These are phyloP conservation scores for Melanotaenia trifasciata DNA, from an alignment of 2,797 vertebrate species.

Conservation along the genomic window DNA sequence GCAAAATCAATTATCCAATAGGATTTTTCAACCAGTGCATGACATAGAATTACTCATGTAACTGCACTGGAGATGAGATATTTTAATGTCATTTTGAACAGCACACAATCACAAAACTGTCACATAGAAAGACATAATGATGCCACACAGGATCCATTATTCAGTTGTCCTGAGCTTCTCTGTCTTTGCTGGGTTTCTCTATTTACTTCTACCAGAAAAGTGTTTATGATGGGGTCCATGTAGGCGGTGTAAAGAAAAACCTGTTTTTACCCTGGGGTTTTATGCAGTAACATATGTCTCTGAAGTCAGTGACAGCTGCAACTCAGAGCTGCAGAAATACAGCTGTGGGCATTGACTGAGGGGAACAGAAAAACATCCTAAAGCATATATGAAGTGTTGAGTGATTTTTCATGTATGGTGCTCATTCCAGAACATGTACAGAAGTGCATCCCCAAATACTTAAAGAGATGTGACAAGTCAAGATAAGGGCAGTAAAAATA, in stretches of 20 bases:
- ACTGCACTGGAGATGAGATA: background rate
- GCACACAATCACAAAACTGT: background rate
- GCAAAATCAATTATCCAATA: background rate
- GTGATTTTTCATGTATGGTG: constrained; percentile 38
- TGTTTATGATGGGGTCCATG: background rate
- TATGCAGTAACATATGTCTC: constrained; percentile 43
- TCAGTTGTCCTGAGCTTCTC: background rate
- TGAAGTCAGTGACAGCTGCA: constrained; percentile 67
- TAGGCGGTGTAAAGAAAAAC: background rate
- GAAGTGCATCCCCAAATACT: constrained; percentile 35
- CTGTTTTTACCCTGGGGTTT: constrained; percentile 55
- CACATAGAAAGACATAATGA: background rate
- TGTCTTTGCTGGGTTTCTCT: background rate
- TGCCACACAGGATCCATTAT: background rate
- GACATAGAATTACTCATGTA: background rate
- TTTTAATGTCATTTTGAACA: background rate
- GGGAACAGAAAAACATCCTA: constrained; percentile 44
- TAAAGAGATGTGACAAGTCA: constrained; percentile 26
- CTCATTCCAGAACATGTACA: constrained; percentile 30
- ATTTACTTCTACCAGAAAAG: constrained; percentile 38
- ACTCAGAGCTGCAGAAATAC: constrained; percentile 69
- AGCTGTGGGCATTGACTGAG: constrained; percentile 50
- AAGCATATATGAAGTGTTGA: constrained; percentile 54
- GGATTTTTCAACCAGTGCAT: background rate
- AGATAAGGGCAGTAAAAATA: background rate